Percentiles rank a stretch among this genome's conserved stretches.
Conservation (phyloP, 2,888 invertebrate genomes). For the Carpatolechia fugitivella region DNA sequence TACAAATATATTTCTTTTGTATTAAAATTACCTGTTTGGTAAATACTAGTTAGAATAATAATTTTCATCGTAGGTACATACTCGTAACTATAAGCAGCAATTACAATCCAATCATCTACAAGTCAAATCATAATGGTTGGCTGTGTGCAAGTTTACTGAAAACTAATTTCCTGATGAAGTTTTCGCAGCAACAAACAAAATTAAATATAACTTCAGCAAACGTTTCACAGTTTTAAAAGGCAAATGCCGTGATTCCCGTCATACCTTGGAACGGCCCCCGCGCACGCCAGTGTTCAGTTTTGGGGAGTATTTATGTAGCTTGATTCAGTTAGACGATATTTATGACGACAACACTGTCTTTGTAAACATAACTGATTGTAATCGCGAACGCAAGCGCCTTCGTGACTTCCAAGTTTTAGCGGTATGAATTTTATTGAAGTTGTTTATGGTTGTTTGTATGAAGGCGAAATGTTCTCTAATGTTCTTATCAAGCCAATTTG, state of each 20-base stretch:
- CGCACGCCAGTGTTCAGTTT: conserved; percentile 1
- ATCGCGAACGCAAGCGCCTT: neutral
- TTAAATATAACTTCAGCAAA: neutral
- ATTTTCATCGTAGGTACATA: too few species aligned
- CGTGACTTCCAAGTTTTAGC: neutral
- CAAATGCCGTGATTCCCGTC: neutral
- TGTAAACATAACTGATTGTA: conserved; percentile 1
- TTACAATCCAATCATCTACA: too few species aligned
- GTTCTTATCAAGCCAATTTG: neutral
- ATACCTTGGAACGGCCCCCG: neutral
- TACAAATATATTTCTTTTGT: too few species aligned
- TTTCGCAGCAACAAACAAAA: neutral
- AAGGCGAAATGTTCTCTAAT: too few species aligned
- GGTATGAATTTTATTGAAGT: neutral
- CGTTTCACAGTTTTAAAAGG: neutral
- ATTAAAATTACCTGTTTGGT: too few species aligned
- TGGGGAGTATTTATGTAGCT: neutral
- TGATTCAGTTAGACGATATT: neutral
- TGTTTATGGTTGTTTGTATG: too few species aligned
- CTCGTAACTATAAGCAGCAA: too few species aligned
- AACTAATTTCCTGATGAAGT: neutral
- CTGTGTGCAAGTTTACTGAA: too few species aligned
- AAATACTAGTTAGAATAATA: too few species aligned
- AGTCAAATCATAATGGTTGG: too few species aligned
- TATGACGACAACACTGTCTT: neutral